Evolutionary conservation across 1,140 invertebrate genomes (phyloP).

Genomic region (Brachystomella parvula): DNA sequence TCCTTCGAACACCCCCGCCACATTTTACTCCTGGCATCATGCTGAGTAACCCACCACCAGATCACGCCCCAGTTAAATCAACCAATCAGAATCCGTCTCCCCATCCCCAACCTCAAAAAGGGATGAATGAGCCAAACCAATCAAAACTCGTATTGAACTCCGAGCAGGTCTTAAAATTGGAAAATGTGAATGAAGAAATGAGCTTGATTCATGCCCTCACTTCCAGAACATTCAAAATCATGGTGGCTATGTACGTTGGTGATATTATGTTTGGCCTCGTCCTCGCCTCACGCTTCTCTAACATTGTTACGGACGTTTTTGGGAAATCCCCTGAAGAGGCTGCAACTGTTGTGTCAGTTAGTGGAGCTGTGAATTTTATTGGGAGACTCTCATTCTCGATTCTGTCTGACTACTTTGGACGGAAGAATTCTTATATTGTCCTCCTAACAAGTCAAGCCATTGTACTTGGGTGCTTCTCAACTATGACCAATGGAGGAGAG

Average conservation of each 20-base stretch:
- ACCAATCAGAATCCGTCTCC: too few relatives aligned
- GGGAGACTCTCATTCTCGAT: constrained; percentile 29
- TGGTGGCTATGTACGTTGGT: constrained; percentile 27
- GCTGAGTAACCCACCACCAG: neutral
- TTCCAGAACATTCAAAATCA: constrained; percentile 21
- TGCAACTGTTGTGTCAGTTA: constrained; percentile 30
- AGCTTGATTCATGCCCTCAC: constrained; percentile 27
- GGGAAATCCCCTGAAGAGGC: constrained; percentile 19
- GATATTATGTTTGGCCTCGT: constrained; percentile 35
- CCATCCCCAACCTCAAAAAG: too few relatives aligned
- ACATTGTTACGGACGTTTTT: constrained; percentile 32
- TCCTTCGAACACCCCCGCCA: constrained; percentile 28
- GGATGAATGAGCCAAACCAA: too few relatives aligned
- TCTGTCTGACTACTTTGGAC: constrained; percentile 26
- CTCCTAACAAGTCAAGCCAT: constrained; percentile 27
- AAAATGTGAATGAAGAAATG: too few relatives aligned
- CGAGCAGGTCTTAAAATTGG: too few relatives aligned
- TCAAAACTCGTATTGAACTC: too few relatives aligned
- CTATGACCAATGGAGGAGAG: constrained; percentile 19
- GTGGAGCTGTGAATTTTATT: constrained; percentile 29
- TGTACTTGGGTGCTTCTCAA: constrained; percentile 22
- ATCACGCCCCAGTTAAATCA: neutral
- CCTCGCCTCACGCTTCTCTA: constrained; percentile 24
- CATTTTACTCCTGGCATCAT: constrained; percentile 4
- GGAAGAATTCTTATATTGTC: constrained; percentile 27